A percentile compares a stretch with the other conserved stretches of the same genome.
phyloP scores from a whole-genome alignment of 2,113 vertebrate genomes.

The Alligator sinensis region DNA sequence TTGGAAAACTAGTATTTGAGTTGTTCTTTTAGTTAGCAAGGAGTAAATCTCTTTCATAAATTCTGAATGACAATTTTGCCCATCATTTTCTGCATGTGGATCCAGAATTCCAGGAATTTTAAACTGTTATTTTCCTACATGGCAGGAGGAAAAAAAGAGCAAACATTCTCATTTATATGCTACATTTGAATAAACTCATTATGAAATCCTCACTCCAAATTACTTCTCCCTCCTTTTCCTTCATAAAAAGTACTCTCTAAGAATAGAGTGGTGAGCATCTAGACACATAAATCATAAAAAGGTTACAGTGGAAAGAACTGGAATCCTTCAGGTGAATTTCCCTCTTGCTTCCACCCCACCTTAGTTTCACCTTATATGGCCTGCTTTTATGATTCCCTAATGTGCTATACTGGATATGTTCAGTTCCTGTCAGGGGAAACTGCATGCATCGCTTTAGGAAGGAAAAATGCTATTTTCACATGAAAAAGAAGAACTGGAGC shows the following conservation, averaged over 20 bases:
- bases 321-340: neutral
- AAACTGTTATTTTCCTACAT: conserved; percentile 42
- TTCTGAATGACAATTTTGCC: conserved; percentile 67
- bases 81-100: conserved; percentile 48
- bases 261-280: neutral
- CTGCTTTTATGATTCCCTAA: neutral
- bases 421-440: neutral
- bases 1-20: conserved; percentile 72
- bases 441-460: neutral
- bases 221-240: neutral
- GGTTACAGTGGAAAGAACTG: neutral
- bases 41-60: conserved; percentile 65
- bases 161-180: conserved; percentile 18
- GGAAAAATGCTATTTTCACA: neutral
- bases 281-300: conserved; percentile 36
- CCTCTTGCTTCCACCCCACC: neutral
- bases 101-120: conserved; percentile 45
- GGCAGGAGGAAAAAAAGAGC: conserved; percentile 21
- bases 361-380: neutral
- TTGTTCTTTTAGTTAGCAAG: conserved; percentile 66
- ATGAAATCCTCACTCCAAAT: conserved; percentile 38
- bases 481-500: neutral
- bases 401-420: neutral
- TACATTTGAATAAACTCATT: conserved; percentile 15
- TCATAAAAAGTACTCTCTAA: neutral